phyloP scores from a whole-genome alignment of 2,888 invertebrate genomes.

The Drosophila macrothrix region DNA sequence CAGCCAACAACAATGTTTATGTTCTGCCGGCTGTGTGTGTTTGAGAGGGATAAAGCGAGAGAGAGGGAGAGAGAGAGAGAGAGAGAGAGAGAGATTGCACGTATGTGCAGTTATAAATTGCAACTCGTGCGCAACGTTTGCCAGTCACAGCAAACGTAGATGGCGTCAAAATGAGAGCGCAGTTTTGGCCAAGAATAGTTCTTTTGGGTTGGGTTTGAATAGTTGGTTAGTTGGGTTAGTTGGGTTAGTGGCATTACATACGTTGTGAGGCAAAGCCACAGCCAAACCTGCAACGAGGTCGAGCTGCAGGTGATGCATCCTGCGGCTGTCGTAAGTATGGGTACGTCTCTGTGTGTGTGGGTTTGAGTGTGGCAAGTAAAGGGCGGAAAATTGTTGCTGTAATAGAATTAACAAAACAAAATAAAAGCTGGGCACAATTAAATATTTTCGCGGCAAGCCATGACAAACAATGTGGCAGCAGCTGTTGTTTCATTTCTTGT shows the following conservation, averaged over 20 bases:
- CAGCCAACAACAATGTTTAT: slow-evolving; percentile 76
- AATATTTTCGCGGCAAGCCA: slow-evolving; percentile 58
- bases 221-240: slow-evolving; percentile 45
- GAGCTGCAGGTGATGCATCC: slow-evolving; percentile 56
- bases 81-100: slow-evolving; percentile 38
- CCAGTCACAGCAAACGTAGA: slow-evolving; percentile 40
- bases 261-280: slow-evolving; percentile 30
- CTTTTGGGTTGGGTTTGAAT: slow-evolving; percentile 17
- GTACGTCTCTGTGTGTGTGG: slow-evolving; percentile 12
- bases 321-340: slow-evolving; percentile 31
- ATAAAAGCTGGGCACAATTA: slow-evolving; percentile 61
- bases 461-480: slow-evolving; percentile 36
- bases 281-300: slow-evolving; percentile 28
- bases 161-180: slow-evolving; percentile 23
- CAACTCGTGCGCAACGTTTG: slow-evolving; percentile 68
- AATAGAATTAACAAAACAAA: slow-evolving; percentile 72
- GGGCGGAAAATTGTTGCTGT: slow-evolving; percentile 53
- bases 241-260: slow-evolving; percentile 23
- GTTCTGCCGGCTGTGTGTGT: slow-evolving; percentile 41
- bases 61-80: background rate
- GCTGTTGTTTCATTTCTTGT: background rate
- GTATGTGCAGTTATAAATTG: slow-evolving; percentile 77
- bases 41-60: background rate
- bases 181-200: slow-evolving; percentile 8
- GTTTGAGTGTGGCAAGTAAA: slow-evolving; percentile 32